Evolutionary conservation across 2,113 vertebrate species (phyloP).

Genomic region (Oncorhynchus nerka): DNA sequence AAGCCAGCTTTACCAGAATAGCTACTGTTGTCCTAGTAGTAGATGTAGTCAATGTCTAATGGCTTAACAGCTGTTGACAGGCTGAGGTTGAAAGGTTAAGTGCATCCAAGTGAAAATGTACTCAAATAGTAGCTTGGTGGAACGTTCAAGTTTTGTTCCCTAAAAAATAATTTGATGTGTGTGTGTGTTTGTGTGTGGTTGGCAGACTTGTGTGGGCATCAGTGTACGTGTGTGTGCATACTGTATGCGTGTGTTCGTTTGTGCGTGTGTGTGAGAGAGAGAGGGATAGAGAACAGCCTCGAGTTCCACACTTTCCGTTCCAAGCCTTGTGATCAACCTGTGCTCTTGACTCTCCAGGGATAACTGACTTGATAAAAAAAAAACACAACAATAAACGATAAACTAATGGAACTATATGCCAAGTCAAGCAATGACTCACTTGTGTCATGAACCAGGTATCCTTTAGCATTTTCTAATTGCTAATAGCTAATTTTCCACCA

Average conservation of each 20-base stretch:
- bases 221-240: not conserved
- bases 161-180: conserved; percentile 6
- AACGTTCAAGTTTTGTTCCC: conserved; percentile 39
- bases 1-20: conserved; percentile 17
- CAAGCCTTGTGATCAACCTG: not conserved
- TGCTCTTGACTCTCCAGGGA: not conserved
- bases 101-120: conserved; percentile 43
- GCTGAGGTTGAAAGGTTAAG: conserved; percentile 63
- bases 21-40: no score
- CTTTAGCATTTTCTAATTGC: no score
- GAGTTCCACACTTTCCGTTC: not conserved
- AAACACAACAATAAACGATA: not conserved
- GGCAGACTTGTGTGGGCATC: not conserved
- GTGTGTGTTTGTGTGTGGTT: conserved; percentile 1
- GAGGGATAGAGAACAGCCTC: no score
- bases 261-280: no score
- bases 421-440: conserved; percentile 27
- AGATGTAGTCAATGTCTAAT: not conserved
- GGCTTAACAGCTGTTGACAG: conserved; percentile 54
- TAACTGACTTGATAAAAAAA: not conserved
- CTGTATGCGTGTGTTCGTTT: not conserved
- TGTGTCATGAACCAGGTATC: conserved; percentile 13
- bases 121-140: conserved; percentile 45
- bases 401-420: not conserved
- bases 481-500: conserved; percentile 1